Evolutionary conservation across 2,797 vertebrate genomes (phyloP).

Genomic region (Pangasius djambal): DNA sequence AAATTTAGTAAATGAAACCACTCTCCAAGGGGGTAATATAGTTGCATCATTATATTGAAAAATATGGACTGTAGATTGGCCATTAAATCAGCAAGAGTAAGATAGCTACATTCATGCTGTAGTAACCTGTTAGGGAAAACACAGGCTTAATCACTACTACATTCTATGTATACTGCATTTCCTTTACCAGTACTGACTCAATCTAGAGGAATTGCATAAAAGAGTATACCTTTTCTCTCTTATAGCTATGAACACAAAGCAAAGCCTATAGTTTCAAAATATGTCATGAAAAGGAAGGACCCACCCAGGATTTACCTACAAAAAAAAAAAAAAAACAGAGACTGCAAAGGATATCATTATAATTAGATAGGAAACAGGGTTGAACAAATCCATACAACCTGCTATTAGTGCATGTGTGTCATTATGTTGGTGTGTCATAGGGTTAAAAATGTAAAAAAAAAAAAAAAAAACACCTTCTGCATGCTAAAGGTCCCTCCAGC

Average conservation of each 20-base stretch:
- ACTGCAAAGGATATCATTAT: conserved; percentile 77
- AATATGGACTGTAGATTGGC: neutral
- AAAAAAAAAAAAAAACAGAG: conserved; percentile 59
- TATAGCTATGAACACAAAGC: conserved; percentile 74
- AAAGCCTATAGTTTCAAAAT: conserved; percentile 75
- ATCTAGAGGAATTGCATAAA: conserved; percentile 70
- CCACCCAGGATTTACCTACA: conserved; percentile 79
- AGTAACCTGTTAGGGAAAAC: conserved; percentile 53
- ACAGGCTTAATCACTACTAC: conserved; percentile 58
- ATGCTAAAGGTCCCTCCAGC: conserved; percentile 65
- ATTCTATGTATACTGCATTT: conserved; percentile 66
- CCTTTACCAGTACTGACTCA: conserved; percentile 61
- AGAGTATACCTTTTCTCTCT: conserved; percentile 71
- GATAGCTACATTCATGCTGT: conserved; percentile 51
- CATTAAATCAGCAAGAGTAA: conserved; percentile 28
- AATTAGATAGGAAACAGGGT: conserved; percentile 77
- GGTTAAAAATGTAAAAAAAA: conserved; percentile 63
- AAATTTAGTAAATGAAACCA: conserved; percentile 14
- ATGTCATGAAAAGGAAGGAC: conserved; percentile 78
- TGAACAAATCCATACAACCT: conserved; percentile 74
- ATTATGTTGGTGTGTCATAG: conserved; percentile 77
- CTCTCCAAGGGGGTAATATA: neutral
- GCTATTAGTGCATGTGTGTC: conserved; percentile 73
- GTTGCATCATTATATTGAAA: conserved; percentile 22
- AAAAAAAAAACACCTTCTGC: conserved; percentile 65